A percentile compares a stretch with the other conserved stretches of the same genome.
These are phyloP conservation scores for Lepetodrilus schrolli DNA, from an alignment of 2,888 invertebrate species.

Conservation along the genomic window DNA sequence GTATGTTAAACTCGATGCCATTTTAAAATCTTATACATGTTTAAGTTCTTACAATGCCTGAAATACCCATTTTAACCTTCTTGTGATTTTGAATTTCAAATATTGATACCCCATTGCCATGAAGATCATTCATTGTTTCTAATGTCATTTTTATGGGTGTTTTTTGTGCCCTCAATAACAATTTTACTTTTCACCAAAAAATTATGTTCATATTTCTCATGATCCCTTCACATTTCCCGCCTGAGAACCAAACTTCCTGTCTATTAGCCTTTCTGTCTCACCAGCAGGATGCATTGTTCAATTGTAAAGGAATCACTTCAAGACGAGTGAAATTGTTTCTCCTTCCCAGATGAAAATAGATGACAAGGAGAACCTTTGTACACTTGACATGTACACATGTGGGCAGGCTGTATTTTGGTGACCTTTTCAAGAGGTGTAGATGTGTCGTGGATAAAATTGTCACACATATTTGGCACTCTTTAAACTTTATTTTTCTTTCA, in stretches of 20 bases:
- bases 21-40: no score
- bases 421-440: no score
- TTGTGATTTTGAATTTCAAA: no score
- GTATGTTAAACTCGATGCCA: no score
- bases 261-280: not conserved
- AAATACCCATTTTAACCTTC: no score
- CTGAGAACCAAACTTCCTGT: conserved; percentile 14
- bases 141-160: no score
- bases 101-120: no score
- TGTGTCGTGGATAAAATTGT: no score
- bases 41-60: no score
- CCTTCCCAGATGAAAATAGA: not conserved
- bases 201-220: not conserved
- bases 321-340: conserved; percentile 8
- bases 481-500: no score
- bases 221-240: not conserved
- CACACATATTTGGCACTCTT: no score
- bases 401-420: not conserved
- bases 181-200: not conserved
- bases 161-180: not conserved
- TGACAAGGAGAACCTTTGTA: not conserved
- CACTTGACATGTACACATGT: not conserved
- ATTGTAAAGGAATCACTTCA: conserved; percentile 19
- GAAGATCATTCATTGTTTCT: no score
- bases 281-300: not conserved